Conservation (phyloP, 1,140 invertebrate genomes). For the Drosophila punjabiensis region DNA sequence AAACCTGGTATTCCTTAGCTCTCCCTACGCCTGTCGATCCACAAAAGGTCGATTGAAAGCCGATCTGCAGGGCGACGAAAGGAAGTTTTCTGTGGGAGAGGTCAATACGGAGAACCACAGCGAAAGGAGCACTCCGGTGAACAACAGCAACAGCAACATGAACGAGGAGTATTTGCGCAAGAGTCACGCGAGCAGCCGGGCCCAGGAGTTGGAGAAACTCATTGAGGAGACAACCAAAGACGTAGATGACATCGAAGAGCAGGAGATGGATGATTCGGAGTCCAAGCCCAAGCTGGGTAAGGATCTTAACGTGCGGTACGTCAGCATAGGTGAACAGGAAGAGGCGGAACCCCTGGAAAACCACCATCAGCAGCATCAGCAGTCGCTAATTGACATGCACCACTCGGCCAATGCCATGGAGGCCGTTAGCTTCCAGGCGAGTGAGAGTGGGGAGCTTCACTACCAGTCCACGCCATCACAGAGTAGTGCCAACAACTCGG, state of each 20-base stretch:
- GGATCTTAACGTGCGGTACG: conserved; percentile 53
- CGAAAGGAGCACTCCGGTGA: conserved; percentile 32
- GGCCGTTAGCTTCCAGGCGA: conserved; percentile 71
- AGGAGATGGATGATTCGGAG: conserved; percentile 62
- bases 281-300: conserved; percentile 69
- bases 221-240: conserved; percentile 85
- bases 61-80: conserved; percentile 66
- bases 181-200: conserved; percentile 59
- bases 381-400: conserved; percentile 62
- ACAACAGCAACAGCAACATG: conserved; percentile 44
- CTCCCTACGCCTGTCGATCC: conserved; percentile 77
- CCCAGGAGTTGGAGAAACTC: conserved; percentile 76
- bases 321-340: conserved; percentile 55
- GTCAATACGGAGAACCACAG: conserved; percentile 41
- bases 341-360: conserved; percentile 54
- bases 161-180: conserved; percentile 75
- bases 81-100: conserved; percentile 72
- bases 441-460: conserved; percentile 68
- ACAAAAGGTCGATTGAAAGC: conserved; percentile 72
- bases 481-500: conserved; percentile 33
- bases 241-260: conserved; percentile 78
- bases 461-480: conserved; percentile 53
- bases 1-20: conserved; percentile 79
- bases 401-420: conserved; percentile 52
- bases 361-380: conserved; percentile 56